Evolutionary conservation across 2,797 vertebrate species (phyloP), one percentile per base, ranked within the genome.

Genomic region (Poeciliopsis turneri): DNA sequence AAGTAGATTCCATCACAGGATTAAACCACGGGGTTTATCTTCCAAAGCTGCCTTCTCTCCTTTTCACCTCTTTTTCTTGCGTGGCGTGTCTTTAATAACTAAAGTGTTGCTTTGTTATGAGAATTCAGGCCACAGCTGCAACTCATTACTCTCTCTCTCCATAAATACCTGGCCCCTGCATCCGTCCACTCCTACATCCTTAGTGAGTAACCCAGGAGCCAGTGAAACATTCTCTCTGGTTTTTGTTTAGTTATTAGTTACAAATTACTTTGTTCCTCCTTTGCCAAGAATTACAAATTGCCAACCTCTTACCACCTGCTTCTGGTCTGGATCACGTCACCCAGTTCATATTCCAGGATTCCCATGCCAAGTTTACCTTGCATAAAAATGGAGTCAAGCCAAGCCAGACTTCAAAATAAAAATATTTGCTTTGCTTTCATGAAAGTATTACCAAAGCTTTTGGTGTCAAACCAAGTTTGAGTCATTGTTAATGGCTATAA

Each of bases 1-100:
- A 85, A 84, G 82, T 89, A 55, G 82, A 82, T 94, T 93, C 86
- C 89, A 84, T 93, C 90, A 92, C 84, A 80, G 73, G 76, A 70
- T 75, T 91, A 92, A 88, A 89, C 87, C 75, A 39, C 23, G 76
- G 78, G 77, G 64, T 71, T n/a, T 74, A 76, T 80, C 89, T 83
- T 73, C 74, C 69, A 55, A 84, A 7, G 36, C 33, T 23, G 45
- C 30, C 49, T 68, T n/a, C 53, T 43, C 80, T 55, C 77, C 77
- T 77, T 79, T 75, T 82, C 41, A 71, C 49, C 69, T 28, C 30
- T 73, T 55, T 30, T 51, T 49, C 28, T 16, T 75, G 10, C n/a
- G 11, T 47, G 25, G 43, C 36, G 43, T 47, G n/a, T 64, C 33
- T 46, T 64, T 64, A 46, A 47, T 64, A 46, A 47, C 74, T 33